These are phyloP conservation scores for Amphibalanus amphitrite DNA, from an alignment of 1,140 invertebrate species.

Conservation along the genomic window DNA sequence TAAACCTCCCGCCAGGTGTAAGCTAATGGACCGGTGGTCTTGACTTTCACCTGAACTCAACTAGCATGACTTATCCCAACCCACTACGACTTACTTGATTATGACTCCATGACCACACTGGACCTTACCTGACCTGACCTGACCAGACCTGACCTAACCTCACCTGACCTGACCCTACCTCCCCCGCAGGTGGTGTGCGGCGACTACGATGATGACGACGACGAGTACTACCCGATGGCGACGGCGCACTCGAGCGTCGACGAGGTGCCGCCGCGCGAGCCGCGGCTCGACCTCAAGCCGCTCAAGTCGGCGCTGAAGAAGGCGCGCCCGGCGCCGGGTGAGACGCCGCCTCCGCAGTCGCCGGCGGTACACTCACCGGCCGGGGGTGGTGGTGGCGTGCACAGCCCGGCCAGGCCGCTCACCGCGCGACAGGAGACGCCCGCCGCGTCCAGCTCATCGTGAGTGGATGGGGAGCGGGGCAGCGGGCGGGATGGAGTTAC, in stretches of 20 bases:
- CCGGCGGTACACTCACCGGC: slow-evolving; percentile 48
- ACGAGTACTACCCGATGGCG: slow-evolving; percentile 5
- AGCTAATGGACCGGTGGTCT: too few species aligned
- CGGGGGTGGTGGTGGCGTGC: slow-evolving; percentile 35
- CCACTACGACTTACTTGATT: too few species aligned
- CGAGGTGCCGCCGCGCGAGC: slow-evolving; percentile 31
- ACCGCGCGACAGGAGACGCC: slow-evolving; percentile 41
- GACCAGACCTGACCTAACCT: too few species aligned
- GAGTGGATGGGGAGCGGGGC: background rate
- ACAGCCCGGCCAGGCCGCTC: slow-evolving; percentile 30
- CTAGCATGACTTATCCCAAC: too few species aligned
- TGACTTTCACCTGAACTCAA: too few species aligned
- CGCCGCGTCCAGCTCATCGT: background rate
- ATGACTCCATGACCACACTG: too few species aligned
- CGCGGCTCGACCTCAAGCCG: slow-evolving; percentile 59
- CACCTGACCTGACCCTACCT: too few species aligned
- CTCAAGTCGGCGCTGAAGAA: slow-evolving; percentile 84
- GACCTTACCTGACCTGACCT: too few species aligned
- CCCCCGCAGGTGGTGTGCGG: background rate
- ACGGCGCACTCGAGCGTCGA: slow-evolving; percentile 8
- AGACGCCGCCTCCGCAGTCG: slow-evolving; percentile 36
- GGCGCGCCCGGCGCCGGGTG: slow-evolving; percentile 29
- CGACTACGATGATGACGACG: slow-evolving; percentile 13
- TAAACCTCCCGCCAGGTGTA: too few species aligned
- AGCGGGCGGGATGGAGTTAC: background rate